Conservation (phyloP, 2,888 invertebrate genomes). For the Caenorhabditis sp. region DNA sequence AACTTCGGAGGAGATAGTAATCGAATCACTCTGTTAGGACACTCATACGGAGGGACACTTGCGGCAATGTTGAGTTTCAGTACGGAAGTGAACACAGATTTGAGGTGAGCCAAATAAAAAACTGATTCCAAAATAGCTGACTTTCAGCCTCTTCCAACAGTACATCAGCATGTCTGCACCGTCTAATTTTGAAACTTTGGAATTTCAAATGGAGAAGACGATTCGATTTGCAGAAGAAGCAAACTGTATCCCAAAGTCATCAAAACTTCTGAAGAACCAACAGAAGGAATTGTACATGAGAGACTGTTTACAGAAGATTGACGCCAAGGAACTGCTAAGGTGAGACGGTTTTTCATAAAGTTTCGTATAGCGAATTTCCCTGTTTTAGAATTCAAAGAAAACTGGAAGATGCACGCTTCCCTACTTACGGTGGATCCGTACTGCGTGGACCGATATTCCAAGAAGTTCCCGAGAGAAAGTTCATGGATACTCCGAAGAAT, state of each 20-base stretch:
- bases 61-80: slow-evolving; percentile 41
- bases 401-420: slow-evolving; percentile 50
- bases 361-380: not conserved
- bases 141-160: slow-evolving; percentile 61
- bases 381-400: slow-evolving; percentile 56
- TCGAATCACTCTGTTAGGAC: slow-evolving; percentile 64
- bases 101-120: slow-evolving; percentile 3
- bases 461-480: slow-evolving; percentile 16
- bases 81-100: slow-evolving; percentile 47
- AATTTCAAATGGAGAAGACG: slow-evolving; percentile 20
- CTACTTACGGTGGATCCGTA: slow-evolving; percentile 18
- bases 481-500: slow-evolving; percentile 37
- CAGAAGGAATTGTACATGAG: slow-evolving; percentile 35
- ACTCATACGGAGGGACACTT: slow-evolving; percentile 65
- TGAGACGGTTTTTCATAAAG: not conserved
- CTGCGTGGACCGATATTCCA: slow-evolving; percentile 58
- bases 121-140: not conserved
- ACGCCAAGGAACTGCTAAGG: slow-evolving; percentile 40
- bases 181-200: slow-evolving; percentile 15
- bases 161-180: slow-evolving; percentile 56
- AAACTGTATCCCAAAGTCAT: slow-evolving; percentile 16
- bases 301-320: slow-evolving; percentile 50
- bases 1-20: slow-evolving; percentile 66
- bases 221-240: slow-evolving; percentile 47
- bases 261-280: slow-evolving; percentile 1